Evolutionary conservation across 2,113 vertebrate species (phyloP), one percentile per base, ranked within the genome.

Genomic region (Pachyramphus minor): DNA sequence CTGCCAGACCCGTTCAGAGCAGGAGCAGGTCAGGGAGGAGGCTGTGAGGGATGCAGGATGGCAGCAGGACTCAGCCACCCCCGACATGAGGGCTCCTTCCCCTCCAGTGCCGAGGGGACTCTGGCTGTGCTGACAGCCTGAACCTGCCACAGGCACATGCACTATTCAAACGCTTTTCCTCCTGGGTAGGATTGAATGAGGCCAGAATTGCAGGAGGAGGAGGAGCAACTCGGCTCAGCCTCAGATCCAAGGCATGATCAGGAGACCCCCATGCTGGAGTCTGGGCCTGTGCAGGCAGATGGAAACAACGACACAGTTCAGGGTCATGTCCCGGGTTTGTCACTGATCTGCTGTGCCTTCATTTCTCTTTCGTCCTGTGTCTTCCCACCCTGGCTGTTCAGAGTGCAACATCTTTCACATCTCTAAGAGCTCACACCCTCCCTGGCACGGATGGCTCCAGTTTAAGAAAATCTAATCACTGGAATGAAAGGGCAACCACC

Each of bases 381-480:
- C 62, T 62, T 1, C n/a, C 10, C 52, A 60, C 18, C 71, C 8
- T 15, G 27, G 42, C 52, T 6, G 0, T 52, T 42, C 23, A 13
- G 23, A 53, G 1, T 6, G 41, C 11, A 74, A 79, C 85, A 47
- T 11, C 86, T 59, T 25, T 42, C 73, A 45, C 39, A 59, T 5
- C 42, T 12, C 53, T 8, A 31, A 64, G 47, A 47, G 2, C 3
- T 1, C 59, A 0, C 24, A 14, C 18, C 21, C 41, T 15, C 24
- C 31, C 41, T 42, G 10, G 27, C 59, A 27, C 0, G 2, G 71
- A 8, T 2, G 60, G 76, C 76, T 73, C 80, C 66, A 3, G 20
- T 4, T 74, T 14, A 33, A 23, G 37, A 15, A 5, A 14, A 21
- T 2, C 24, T 19, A 5, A 25, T 22, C 0, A 2, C 58, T 20